Evolutionary conservation across 92 coral and sea anemone genomes (phyloP), one percentile per base, ranked within the genome.

Genomic region (Porites cylindrica): DNA sequence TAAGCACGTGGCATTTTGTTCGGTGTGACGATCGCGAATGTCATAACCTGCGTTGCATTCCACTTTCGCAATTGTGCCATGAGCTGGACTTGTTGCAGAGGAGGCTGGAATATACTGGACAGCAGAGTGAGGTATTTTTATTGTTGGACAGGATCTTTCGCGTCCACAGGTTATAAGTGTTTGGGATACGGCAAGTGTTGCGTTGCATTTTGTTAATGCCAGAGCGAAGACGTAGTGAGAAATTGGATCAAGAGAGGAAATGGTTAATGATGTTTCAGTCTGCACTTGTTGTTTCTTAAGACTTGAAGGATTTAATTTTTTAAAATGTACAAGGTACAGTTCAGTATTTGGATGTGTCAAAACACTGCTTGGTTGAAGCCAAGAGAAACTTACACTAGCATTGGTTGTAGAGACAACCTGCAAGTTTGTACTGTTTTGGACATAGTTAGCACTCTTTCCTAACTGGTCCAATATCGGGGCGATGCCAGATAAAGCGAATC

Each of bases 191-290:
- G 89, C 89, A 18, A 85, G 65, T 18, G 72, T 85, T 21, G 82
- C 88, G 8, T 78, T 75, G 51, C 88, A 85, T 43, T 75, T 32
- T 23, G 29, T 14, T 20, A 85, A 64, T 17, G 80, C 72, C 1
- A 85, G 72, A 2, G 67, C 89, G 64, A 85, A 85, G 10, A 85
- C 58, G 60, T 85, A 85, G 50, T 85, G 89, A 11, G 26, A 66
- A n/a, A 7, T 26, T 65, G 43, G 16, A 10, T 75, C 63, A 9
- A 85, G 53, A n/a, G 73, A 19, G 2, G 76, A 21, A 7, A 85
- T 16, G 10, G 43, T 52, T 8, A 66, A 8, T n/a, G 64, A 59
- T 47, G 83, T 81, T 53, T 56, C 52, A 11, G 43, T 26, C 18
- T 43, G 7, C 10, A 54, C 58, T 1, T 66, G 50, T 53, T 10